phyloP scores from a whole-genome alignment of 2,888 invertebrate genomes.

The Pandemis cinnamomeana region DNA sequence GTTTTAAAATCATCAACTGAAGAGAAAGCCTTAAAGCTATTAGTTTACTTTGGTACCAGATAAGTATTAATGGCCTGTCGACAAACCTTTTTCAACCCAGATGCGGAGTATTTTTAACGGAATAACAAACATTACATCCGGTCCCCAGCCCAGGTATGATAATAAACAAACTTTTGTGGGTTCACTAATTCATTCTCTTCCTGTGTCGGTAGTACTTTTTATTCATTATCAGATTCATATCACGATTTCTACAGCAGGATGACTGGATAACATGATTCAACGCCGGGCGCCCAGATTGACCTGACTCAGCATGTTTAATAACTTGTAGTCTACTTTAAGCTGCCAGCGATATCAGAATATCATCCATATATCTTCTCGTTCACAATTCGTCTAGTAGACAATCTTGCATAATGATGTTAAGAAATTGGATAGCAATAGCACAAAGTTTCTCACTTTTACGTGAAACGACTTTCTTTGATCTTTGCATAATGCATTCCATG shows the following conservation, averaged over 20 bases:
- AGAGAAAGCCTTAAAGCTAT: constrained; percentile 12
- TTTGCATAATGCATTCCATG: constrained; percentile 50
- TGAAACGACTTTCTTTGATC: constrained; percentile 55
- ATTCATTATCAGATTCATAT: constrained; percentile 25
- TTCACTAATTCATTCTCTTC: constrained; percentile 22
- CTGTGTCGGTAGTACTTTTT: constrained; percentile 27
- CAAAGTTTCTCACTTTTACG: constrained; percentile 47
- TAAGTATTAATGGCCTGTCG: constrained; percentile 13
- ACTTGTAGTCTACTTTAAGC: neutral
- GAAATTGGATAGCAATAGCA: constrained; percentile 38
- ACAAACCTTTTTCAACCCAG: constrained; percentile 22
- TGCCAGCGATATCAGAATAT: neutral
- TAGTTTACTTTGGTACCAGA: constrained; percentile 3
- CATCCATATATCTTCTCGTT: neutral
- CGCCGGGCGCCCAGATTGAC: constrained; percentile 6
- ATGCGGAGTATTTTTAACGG: constrained; percentile 34
- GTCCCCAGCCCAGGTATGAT: constrained; percentile 57
- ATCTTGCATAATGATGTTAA: constrained; percentile 34
- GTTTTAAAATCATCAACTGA: constrained; percentile 13
- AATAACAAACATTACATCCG: constrained; percentile 59
- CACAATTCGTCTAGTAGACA: constrained; percentile 11
- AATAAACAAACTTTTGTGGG: constrained; percentile 41
- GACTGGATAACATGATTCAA: constrained; percentile 29
- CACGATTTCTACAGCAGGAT: constrained; percentile 30
- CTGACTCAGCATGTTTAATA: constrained; percentile 14